These are phyloP conservation scores for Ochlodes sylvanus DNA, from an alignment of 2,888 invertebrate species.

Conservation along the genomic window DNA sequence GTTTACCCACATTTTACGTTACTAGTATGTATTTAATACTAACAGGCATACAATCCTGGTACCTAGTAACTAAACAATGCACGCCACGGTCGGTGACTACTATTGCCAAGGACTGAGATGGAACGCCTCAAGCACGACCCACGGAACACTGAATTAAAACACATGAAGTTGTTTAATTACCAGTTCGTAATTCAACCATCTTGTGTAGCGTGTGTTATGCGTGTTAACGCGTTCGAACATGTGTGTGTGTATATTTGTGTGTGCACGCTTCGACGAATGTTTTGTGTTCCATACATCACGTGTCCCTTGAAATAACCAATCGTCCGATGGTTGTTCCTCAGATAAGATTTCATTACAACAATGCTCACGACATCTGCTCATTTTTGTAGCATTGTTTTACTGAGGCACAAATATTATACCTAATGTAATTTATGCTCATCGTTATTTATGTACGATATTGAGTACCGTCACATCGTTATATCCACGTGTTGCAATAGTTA, in stretches of 20 bases:
- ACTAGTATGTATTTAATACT: too few relatives aligned
- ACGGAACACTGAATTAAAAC: too few relatives aligned
- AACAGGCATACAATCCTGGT: too few relatives aligned
- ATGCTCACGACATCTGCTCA: conserved; percentile 52
- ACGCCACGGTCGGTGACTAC: too few relatives aligned
- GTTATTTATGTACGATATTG: too few relatives aligned
- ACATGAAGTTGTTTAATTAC: not conserved
- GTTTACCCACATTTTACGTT: too few relatives aligned
- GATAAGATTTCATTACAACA: conserved; percentile 74
- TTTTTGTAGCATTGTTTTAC: not conserved
- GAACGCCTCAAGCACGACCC: too few relatives aligned
- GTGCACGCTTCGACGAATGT: not conserved
- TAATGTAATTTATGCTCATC: too few relatives aligned
- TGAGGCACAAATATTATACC: not conserved
- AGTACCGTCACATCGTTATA: not conserved
- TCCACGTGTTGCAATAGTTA: not conserved
- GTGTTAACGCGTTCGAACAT: not conserved
- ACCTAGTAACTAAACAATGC: too few relatives aligned
- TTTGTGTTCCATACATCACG: not conserved
- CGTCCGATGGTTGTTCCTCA: conserved; percentile 65
- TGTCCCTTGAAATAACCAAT: conserved; percentile 48
- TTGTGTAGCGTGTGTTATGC: conserved; percentile 20
- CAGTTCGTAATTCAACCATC: conserved; percentile 15
- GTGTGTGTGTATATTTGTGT: not conserved
- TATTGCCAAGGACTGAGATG: too few relatives aligned